Evolutionary conservation across 2,888 invertebrate genomes (phyloP).

Genomic region (Idaea straminata): DNA sequence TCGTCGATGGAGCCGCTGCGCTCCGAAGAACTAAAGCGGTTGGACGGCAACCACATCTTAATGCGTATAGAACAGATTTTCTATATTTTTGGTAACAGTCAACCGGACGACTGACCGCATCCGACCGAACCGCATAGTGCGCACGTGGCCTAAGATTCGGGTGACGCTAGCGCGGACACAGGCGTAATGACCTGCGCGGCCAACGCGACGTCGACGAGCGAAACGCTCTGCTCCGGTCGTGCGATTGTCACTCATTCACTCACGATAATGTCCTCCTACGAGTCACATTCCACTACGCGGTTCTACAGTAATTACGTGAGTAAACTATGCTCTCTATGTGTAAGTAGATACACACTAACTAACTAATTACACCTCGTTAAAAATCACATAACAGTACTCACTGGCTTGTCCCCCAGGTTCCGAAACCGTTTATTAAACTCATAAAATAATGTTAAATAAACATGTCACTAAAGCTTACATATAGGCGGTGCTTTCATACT

Average conservation of each 20-base stretch:
- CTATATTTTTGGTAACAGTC: too few relatives aligned
- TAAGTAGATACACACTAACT: constrained; percentile 16
- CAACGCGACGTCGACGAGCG: constrained; percentile 40
- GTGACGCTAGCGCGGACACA: not conserved
- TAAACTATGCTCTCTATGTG: not conserved
- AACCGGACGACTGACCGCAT: too few relatives aligned
- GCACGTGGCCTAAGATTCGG: too few relatives aligned
- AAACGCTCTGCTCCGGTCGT: constrained; percentile 41
- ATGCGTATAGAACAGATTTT: too few relatives aligned
- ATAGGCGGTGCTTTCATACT: not conserved
- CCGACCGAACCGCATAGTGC: too few relatives aligned
- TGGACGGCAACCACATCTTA: too few relatives aligned
- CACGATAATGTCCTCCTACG: constrained; percentile 40
- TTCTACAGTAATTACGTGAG: constrained; percentile 4
- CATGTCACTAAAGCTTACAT: not conserved
- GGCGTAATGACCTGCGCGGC: constrained; percentile 31
- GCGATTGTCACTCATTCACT: constrained; percentile 49
- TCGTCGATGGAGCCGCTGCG: too few relatives aligned
- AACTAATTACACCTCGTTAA: constrained; percentile 41
- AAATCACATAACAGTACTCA: constrained; percentile 37
- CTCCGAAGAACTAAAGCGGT: too few relatives aligned
- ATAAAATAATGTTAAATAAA: not conserved
- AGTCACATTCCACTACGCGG: constrained; percentile 34
- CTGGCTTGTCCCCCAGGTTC: constrained; percentile 25
- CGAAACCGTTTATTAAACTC: not conserved